Evolutionary conservation across 2,113 vertebrate species (phyloP).

Genomic region (Bos indicus): DNA sequence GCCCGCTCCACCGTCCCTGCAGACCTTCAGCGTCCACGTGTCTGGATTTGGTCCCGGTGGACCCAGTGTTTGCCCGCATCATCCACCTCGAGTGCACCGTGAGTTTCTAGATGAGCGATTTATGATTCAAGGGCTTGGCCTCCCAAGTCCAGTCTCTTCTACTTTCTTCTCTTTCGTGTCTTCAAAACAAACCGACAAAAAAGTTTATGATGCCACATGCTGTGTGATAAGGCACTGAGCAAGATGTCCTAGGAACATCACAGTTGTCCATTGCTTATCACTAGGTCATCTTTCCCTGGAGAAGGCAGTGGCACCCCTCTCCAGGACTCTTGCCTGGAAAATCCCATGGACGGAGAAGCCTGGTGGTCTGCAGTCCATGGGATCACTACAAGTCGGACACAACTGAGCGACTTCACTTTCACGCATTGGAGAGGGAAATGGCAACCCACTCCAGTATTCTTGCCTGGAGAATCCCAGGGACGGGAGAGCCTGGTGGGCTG

Average conservation of each 20-base stretch:
- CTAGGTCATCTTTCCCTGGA: too few species aligned
- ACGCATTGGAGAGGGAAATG: too few species aligned
- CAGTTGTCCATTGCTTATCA: too few species aligned
- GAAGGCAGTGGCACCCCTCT: too few species aligned
- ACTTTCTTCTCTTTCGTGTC: not conserved
- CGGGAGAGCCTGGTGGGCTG: too few species aligned
- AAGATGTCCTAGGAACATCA: rapidly evolving
- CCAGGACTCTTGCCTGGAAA: too few species aligned
- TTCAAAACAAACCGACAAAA: not conserved
- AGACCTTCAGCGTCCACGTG: rapidly evolving
- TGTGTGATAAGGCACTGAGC: not conserved
- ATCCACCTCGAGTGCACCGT: rapidly evolving
- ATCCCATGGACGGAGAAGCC: too few species aligned
- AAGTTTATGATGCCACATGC: not conserved
- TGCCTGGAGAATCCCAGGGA: too few species aligned
- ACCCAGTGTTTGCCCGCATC: rapidly evolving
- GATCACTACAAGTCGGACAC: rapidly evolving
- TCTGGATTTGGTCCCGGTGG: not conserved
- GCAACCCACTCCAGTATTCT: too few species aligned
- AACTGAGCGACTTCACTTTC: too few species aligned
- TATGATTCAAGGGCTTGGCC: rapidly evolving
- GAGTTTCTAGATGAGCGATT: rapidly evolving
- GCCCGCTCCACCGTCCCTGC: not conserved
- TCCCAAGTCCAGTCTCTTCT: not conserved
- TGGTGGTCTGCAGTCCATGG: too few species aligned